phyloP scores from a whole-genome alignment of 2,113 vertebrate genomes.

The Pygoscelis antarcticus region DNA sequence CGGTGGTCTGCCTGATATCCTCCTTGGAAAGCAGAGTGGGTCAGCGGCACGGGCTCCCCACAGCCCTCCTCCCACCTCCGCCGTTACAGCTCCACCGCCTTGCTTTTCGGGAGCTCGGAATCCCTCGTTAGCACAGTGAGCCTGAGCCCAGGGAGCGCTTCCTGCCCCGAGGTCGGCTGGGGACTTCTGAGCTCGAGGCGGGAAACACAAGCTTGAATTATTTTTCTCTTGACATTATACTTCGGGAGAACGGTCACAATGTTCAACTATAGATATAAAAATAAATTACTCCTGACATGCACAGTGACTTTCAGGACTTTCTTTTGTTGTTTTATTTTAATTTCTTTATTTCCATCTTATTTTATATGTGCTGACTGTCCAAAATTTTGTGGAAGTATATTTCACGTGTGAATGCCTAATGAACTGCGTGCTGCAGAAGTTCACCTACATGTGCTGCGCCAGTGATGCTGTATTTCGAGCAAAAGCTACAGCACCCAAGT shows the following conservation, averaged over 20 bases:
- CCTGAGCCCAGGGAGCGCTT: too few relatives aligned
- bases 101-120: fast-evolving
- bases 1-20: fast-evolving
- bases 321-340: neutral
- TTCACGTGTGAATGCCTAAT: fast-evolving
- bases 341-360: neutral
- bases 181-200: neutral
- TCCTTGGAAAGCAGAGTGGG: fast-evolving
- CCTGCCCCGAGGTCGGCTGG: neutral
- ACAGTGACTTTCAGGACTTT: neutral
- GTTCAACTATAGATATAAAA: neutral
- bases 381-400: too few relatives aligned
- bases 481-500: neutral
- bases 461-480: neutral
- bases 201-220: fast-evolving
- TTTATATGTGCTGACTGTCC: neutral
- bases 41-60: neutral
- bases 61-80: neutral
- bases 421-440: neutral
- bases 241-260: fast-evolving
- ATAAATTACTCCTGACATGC: neutral
- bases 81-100: neutral
- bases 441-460: fast-evolving
- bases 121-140: neutral
- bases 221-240: too few relatives aligned